A percentile compares a stretch with the other conserved stretches of the same genome.
phyloP scores from a whole-genome alignment of 2,113 vertebrate genomes.

The Silurus meridionalis region DNA sequence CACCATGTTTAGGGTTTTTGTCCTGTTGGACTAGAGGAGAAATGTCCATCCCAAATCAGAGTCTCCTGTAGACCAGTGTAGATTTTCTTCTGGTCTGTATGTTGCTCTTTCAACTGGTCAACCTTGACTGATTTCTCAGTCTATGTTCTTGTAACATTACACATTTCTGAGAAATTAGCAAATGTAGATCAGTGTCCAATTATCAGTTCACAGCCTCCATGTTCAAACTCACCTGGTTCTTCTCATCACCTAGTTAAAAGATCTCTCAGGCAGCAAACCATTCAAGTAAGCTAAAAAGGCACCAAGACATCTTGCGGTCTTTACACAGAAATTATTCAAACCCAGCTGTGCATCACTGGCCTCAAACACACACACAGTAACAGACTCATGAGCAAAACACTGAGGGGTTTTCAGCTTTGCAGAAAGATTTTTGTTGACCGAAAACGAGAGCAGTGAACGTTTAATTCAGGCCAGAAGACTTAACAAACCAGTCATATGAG shows the following conservation, averaged over 20 bases:
- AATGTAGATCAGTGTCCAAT: neutral
- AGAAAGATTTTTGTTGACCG: neutral
- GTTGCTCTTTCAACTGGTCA: neutral
- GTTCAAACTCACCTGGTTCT: neutral
- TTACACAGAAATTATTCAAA: neutral
- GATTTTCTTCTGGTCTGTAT: neutral
- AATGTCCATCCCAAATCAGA: too few species aligned
- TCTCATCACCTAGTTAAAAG: slow-evolving; percentile 4
- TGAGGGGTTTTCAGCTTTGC: neutral
- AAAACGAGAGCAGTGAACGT: neutral
- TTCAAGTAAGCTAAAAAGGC: slow-evolving; percentile 4
- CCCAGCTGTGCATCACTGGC: neutral
- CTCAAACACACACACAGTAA: neutral
- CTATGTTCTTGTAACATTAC: neutral
- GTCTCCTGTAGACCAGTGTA: too few species aligned
- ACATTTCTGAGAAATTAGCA: neutral
- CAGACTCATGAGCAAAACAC: neutral
- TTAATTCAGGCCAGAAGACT: neutral
- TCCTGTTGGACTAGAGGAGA: neutral
- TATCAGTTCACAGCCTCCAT: neutral
- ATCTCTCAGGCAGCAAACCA: neutral
- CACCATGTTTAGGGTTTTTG: neutral
- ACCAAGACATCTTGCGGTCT: neutral
- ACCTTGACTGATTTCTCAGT: neutral
- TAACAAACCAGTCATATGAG: neutral